Evolutionary conservation across 2,113 vertebrate genomes (phyloP), one percentile per base, ranked within the genome.

Genomic region (Himantopus leucocephalus): DNA sequence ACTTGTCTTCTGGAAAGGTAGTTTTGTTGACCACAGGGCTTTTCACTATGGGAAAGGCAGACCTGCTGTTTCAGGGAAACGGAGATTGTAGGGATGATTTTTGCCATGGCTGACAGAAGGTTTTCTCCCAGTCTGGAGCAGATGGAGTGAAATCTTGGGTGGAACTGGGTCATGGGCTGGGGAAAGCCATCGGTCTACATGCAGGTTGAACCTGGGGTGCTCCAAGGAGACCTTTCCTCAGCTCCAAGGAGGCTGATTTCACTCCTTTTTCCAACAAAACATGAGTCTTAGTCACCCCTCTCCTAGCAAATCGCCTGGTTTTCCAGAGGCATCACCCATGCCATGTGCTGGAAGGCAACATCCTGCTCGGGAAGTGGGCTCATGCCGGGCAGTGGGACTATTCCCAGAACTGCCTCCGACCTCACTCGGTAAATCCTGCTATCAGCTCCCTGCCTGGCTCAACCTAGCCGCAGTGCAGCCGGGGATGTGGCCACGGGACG

Each of bases 401-500:
- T 88, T 96, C 93, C 90, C 76, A 95, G 89, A 94, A 91, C 15
- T 2, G 1, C 71, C 62, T 79, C 71, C 6, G 1, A 22, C 70
- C n/a, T 53, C 2, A 5, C 70, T 84, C 4, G 1, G 35, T 63
- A 75, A 91, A 86, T 84, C 47, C 70, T 17, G 2, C 77, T 94
- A 93, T 91, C 95, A 87, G 92, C 81, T 88, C 37, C 45, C 18
- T 63, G 90, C 4, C 64, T 34, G 27, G 62, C 74, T 83, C 45
- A 45, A 41, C n/a, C 76, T 94, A 94, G 89, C 94, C 2, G 0
- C 0, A 3, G 14, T 73, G 80, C 93, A 84, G 66, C 24, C 1
- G 0, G 30, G 45, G 59, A 76, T 1, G 3, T 29, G 52, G 26
- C 60, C 6, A 2, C 1, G 4, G 16, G 48, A 56, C 8, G 2